Percentiles rank a stretch among this genome's conserved stretches.
phyloP scores from a whole-genome alignment of 2,888 invertebrate species.

The Ferrisia virgata region DNA sequence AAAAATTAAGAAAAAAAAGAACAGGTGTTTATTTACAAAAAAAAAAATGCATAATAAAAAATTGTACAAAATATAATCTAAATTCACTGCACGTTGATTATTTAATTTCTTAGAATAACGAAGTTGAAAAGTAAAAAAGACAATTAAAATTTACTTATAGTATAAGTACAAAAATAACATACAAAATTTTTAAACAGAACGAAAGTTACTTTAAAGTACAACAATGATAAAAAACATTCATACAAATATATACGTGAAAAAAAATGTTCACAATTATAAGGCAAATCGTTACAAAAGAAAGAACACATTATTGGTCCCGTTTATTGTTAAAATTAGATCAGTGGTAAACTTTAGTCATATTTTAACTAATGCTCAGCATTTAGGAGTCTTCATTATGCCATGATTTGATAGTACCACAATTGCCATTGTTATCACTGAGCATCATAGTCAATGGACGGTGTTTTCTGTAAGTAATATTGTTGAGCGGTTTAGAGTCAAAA shows the following conservation, averaged over 20 bases:
- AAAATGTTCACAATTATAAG: slow-evolving; percentile 23
- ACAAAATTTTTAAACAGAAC: neutral
- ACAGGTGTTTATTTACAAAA: slow-evolving; percentile 7
- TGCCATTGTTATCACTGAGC: slow-evolving; percentile 27
- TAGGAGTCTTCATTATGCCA: slow-evolving; percentile 24
- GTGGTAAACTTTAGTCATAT: neutral
- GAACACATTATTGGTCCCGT: neutral
- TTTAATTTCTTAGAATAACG: neutral
- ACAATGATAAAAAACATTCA: neutral
- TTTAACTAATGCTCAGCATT: neutral
- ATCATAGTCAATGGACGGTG: slow-evolving; percentile 30
- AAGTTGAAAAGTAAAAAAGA: neutral
- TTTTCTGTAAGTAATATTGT: slow-evolving; percentile 9
- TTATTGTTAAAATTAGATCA: slow-evolving; percentile 10
- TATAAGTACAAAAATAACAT: neutral
- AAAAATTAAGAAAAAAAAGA: neutral
- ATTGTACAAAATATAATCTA: neutral
- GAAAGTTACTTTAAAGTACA: neutral
- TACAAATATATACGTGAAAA: too few relatives aligned
- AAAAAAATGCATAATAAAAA: neutral
- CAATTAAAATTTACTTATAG: neutral
- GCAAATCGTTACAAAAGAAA: slow-evolving; percentile 5
- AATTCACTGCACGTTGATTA: neutral
- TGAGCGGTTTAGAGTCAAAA: neutral
- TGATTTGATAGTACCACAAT: neutral